Percentiles rank a stretch among this genome's conserved stretches.
These are phyloP conservation scores for Ophioderma brevispina DNA, from an alignment of 35 echinoderm and acorn worm genomes.

Conservation along the genomic window DNA sequence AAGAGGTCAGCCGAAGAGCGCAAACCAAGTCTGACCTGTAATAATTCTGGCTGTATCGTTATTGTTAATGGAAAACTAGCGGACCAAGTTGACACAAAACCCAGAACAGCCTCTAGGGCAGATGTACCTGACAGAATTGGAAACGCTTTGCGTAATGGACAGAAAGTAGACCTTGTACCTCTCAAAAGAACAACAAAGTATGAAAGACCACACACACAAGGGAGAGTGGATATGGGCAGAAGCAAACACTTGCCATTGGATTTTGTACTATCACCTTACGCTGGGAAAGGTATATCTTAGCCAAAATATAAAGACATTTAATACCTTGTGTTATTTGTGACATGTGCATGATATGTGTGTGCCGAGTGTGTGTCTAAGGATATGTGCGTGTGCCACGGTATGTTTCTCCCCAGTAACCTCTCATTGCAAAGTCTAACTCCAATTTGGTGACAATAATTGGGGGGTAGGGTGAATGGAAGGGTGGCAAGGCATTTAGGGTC, in stretches of 20 bases:
- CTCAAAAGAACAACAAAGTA: not conserved
- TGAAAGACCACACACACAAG: not conserved
- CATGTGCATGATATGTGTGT: not conserved
- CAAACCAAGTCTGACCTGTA: not conserved
- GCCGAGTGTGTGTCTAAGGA: not conserved
- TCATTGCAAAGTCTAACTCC: no score
- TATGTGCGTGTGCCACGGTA: no score
- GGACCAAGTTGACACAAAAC: not conserved
- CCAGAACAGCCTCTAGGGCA: not conserved
- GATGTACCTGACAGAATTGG: not conserved
- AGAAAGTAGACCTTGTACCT: not conserved
- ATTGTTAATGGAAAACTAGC: not conserved
- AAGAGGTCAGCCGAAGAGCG: not conserved
- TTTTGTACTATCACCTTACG: not conserved
- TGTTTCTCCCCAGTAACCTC: no score
- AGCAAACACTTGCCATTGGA: not conserved
- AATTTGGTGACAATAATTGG: no score
- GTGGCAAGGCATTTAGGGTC: no score
- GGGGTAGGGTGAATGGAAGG: no score
- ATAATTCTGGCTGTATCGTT: not conserved
- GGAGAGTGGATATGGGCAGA: not conserved
- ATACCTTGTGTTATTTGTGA: not conserved
- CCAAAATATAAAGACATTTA: no score
- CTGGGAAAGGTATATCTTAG: not conserved
- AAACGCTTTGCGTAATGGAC: not conserved